A percentile compares a stretch with the other conserved stretches of the same genome.
These are phyloP conservation scores for Merluccius polli DNA, from an alignment of 2,797 vertebrate genomes.

Conservation along the genomic window DNA sequence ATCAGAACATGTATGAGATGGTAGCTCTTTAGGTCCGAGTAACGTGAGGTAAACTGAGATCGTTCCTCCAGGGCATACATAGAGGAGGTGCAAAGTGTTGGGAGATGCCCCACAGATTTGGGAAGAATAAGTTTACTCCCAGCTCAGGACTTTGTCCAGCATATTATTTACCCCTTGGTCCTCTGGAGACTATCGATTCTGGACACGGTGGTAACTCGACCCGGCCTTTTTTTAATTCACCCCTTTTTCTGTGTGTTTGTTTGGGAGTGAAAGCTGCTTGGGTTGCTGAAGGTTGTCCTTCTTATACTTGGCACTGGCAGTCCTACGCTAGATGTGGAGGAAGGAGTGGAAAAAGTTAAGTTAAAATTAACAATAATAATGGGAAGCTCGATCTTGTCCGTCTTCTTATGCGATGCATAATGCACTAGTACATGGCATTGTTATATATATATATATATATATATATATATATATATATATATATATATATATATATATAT, in stretches of 20 bases:
- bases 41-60: slow-evolving; percentile 17
- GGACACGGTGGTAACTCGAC: slow-evolving; percentile 9
- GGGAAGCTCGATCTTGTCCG: too few relatives aligned
- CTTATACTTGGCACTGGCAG: too few relatives aligned
- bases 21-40: slow-evolving; percentile 19
- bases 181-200: slow-evolving; percentile 40
- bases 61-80: slow-evolving; percentile 20
- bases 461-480: too few relatives aligned
- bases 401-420: neutral
- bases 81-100: slow-evolving; percentile 20
- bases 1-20: neutral
- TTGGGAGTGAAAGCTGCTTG: neutral
- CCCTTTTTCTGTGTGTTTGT: neutral
- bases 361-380: too few relatives aligned
- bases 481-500: too few relatives aligned
- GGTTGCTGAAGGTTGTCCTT: neutral
- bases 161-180: slow-evolving; percentile 29
- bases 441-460: too few relatives aligned
- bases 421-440: neutral
- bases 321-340: neutral
- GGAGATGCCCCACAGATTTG: slow-evolving; percentile 22
- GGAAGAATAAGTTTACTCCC: slow-evolving; percentile 30
- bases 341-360: too few relatives aligned
- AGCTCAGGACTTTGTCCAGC: slow-evolving; percentile 14
- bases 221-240: slow-evolving; percentile 13